Base-by-base conservation (phyloP, 53 echinoderm and acorn worm genomes). In the Patiria pectinifera region DNA sequence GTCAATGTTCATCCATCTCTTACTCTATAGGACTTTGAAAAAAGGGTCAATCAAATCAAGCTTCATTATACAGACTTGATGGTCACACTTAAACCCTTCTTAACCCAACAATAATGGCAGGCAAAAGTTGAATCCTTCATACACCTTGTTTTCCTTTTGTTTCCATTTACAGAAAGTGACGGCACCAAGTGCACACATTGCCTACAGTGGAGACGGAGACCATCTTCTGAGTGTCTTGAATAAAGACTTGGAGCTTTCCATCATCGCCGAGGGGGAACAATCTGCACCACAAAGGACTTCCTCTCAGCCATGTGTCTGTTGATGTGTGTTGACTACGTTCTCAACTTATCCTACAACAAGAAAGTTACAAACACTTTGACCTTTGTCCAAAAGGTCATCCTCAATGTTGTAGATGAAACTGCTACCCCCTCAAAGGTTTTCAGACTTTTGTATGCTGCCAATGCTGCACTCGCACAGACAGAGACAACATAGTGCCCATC, bases 321-420 rank as follows among this genome's bases (percentile, higher is more conserved):
- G 85, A 71, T 85, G 85, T 85, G 85, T 18, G 47, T 85, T 61
- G 45, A 85, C 70, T 85, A 85, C 5, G 70, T 85, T 47, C 45
- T 85, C 47, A 85, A 85, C 69, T 85, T 85, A 35, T 44, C 61
- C 45, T 85, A 85, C 85, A 85, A 85, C 71, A 85, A 85, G n/a
- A 85, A 85, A 69, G 85, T 70, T 45, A 4, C 15, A 13, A 85
- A 85, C 24, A 85, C 85, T 11, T 35, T 85, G 23, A 85, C 85
- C 61, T 85, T 85, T 60, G 66, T 85, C 66, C 85, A 85, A 69
- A 85, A 85, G 69, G 45, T 85, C 18, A 85, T 85, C 85, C 85
- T 85, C 69, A 85, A 70, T 69, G 66, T 69, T 11, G 26, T 47
- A 46, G 70, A 85, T 85, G 70, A 59, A 85, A 69, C 85, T 35